phyloP scores from a whole-genome alignment of 37 sponge, comb jelly and placozoan genomes.

The Petrosia ficiformis region DNA sequence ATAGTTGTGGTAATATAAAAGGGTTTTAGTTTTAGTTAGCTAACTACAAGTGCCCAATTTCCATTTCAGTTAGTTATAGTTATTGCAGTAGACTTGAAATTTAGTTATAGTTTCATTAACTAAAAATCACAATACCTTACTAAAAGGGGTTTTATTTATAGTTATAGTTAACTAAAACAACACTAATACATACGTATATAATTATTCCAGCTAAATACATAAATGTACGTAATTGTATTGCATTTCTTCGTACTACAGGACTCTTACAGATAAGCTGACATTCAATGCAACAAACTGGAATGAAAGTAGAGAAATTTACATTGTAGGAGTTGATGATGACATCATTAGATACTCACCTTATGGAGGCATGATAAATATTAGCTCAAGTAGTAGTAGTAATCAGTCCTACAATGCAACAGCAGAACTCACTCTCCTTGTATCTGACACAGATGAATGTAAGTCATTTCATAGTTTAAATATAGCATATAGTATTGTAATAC shows the following conservation, averaged over 20 bases:
- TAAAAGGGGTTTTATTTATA: no score
- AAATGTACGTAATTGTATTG: neutral
- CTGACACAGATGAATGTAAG: conserved; percentile 74
- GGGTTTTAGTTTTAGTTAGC: no score
- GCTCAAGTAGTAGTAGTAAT: conserved; percentile 10
- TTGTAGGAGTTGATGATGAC: conserved; percentile 79
- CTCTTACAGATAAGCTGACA: conserved; percentile 9
- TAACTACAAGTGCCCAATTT: no score
- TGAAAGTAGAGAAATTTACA: conserved; percentile 29
- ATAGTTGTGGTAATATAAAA: neutral
- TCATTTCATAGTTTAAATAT: no score
- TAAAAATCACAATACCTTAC: no score
- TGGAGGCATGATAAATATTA: conserved; percentile 13
- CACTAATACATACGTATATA: no score
- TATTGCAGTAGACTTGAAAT: no score
- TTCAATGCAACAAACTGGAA: conserved; percentile 82
- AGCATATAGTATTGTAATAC: no score
- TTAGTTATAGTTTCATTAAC: no score
- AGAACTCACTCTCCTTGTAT: conserved; percentile 42
- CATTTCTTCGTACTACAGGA: conserved; percentile 12
- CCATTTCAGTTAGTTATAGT: no score
- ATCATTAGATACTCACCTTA: conserved; percentile 73
- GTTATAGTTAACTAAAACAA: no score
- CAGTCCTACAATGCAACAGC: conserved; percentile 11
- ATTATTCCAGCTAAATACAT: conserved; percentile 2